Evolutionary conservation across 2,888 invertebrate species (phyloP).

Genomic region (Lypha dubia): DNA sequence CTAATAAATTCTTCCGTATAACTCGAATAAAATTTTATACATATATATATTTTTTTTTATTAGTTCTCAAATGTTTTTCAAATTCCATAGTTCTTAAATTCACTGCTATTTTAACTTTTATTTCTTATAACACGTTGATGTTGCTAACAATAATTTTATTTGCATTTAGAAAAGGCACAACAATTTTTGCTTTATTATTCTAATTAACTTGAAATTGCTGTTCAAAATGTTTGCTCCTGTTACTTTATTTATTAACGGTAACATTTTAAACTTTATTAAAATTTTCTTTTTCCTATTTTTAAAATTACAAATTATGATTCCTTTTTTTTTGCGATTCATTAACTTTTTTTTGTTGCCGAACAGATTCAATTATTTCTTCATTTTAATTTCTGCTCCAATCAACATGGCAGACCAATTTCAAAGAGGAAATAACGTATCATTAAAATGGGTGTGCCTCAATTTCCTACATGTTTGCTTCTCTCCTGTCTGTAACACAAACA

Average conservation of each 20-base stretch:
- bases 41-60: no score
- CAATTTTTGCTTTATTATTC: neutral
- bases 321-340: neutral
- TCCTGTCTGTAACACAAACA: constrained; percentile 14
- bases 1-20: no score
- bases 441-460: constrained; percentile 74
- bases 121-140: no score
- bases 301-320: constrained; percentile 1
- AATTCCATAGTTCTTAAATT: no score
- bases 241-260: no score
- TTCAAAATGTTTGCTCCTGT: no score
- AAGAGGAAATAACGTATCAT: constrained; percentile 72
- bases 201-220: no score
- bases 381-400: constrained; percentile 41
- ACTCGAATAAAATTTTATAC: no score
- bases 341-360: neutral
- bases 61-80: no score
- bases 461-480: constrained; percentile 65
- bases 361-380: constrained; percentile 23
- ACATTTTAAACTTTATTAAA: neutral
- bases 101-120: no score
- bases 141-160: no score
- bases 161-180: no score
- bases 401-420: constrained; percentile 66
- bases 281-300: neutral